Conservation (phyloP, 1,140 invertebrate species). For the Spodoptera frugiperda region DNA sequence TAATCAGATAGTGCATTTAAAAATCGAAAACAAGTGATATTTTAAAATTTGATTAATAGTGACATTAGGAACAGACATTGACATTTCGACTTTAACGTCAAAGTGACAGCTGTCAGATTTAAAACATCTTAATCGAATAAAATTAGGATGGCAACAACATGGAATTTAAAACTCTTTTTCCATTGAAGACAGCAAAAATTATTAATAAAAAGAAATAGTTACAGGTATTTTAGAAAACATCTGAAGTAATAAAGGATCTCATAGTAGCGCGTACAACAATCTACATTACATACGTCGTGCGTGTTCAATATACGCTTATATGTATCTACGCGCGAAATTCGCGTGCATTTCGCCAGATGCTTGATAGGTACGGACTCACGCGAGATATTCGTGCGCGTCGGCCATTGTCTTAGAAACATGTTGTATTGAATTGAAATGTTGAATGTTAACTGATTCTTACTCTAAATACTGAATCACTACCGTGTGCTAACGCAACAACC, state of each 20-base stretch:
- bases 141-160: no score
- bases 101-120: no score
- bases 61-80: no score
- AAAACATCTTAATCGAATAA: no score
- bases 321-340: constrained; percentile 22
- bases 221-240: no score
- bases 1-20: neutral
- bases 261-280: neutral
- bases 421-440: neutral
- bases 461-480: constrained; percentile 2
- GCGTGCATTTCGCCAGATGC: constrained; percentile 2
- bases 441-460: neutral
- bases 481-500: neutral
- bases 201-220: no score
- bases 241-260: neutral
- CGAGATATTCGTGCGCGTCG: constrained; percentile 6
- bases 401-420: constrained; percentile 10
- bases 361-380: neutral
- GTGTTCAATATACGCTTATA: neutral
- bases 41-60: no score
- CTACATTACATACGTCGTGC: neutral
- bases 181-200: no score
- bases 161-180: no score
- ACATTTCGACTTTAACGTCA: no score
- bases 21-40: neutral